phyloP scores from a whole-genome alignment of 2,113 vertebrate species.

The Esox niger region DNA sequence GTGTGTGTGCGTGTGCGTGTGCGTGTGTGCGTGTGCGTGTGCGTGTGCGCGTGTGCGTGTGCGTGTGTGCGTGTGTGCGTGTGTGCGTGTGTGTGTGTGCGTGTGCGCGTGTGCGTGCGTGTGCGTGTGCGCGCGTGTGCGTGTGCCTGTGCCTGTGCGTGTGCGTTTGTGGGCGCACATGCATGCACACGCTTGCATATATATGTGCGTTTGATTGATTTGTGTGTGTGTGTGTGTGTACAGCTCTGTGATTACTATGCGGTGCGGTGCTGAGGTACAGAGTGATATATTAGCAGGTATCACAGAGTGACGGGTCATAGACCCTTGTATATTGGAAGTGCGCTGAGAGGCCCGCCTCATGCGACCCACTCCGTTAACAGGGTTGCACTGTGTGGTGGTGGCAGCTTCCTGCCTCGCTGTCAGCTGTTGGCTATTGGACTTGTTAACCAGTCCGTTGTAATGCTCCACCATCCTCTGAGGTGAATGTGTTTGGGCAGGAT shows the following conservation, averaged over 20 bases:
- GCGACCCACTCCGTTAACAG: conserved; percentile 66
- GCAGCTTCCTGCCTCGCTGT: conserved; percentile 43
- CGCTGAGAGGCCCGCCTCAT: conserved; percentile 57
- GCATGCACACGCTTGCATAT: too few species aligned
- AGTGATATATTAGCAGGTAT: conserved; percentile 73
- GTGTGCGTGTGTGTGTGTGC: neutral
- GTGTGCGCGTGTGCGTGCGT: conserved; percentile 6
- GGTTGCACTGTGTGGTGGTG: conserved; percentile 48
- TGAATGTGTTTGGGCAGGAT: conserved; percentile 32
- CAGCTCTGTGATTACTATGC: conserved; percentile 23
- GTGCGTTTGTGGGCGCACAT: too few species aligned
- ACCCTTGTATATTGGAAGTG: conserved; percentile 51
- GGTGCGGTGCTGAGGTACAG: neutral
- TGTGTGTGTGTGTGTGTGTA: conserved; percentile 4
- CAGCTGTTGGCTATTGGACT: neutral
- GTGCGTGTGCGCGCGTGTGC: neutral
- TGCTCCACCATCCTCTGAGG: conserved; percentile 40
- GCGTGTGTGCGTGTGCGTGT: too few species aligned
- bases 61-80: conserved; percentile 31
- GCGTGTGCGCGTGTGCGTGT: conserved; percentile 12
- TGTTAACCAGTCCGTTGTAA: conserved; percentile 69
- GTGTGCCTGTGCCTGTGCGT: too few species aligned
- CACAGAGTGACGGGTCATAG: conserved; percentile 58
- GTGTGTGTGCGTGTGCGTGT: too few species aligned
- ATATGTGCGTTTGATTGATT: too few species aligned